Base-by-base conservation (phyloP, 2,113 vertebrate genomes). In the Poeciliopsis occidentalis region DNA sequence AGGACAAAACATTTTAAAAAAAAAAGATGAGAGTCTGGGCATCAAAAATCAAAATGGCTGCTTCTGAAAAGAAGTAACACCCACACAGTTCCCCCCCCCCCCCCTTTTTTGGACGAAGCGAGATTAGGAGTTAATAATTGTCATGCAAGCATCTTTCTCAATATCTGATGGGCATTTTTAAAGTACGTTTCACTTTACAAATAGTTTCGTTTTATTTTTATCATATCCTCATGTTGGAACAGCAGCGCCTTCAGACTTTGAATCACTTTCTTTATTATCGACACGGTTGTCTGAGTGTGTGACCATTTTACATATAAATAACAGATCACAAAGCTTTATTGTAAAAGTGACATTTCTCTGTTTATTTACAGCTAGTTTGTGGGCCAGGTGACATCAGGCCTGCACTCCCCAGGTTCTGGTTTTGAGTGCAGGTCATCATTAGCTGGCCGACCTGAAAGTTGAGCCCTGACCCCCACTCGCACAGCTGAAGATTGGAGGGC, bases 341-440 rank as follows among this genome's bases (percentile, higher is more conserved):
- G 73, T 80, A 80, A 85, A 29, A 90, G 92, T 88, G 32, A 87
- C 66, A 68, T 76, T 68, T 70, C 75, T 87, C 80, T 87, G 90
- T 93, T 90, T 88, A 91, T 93, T 90, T 92, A 93, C 91, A 92
- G 31, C 27, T 60, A 77, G 79, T 81, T 79, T 84, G 88, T 92
- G 44, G 80, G 80, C 95, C 97, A 96, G 93, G 80, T 83, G 87
- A 78, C 86, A 92, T 98, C 97, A 90, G 94, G 89, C 94, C 66
- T 92, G 93, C 92, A 89, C 94, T 89, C 90, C 94, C 96, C 4
- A 12, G 62, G 63, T 77, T 80, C 88, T 94, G 95, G 96, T 95
- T 98, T 99, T 96, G 95, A 92, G 96, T 84, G 84, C 95, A 95
- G 92, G 94, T 91, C 96, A 34, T 99, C 98, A 99, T 98, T 90